Evolutionary conservation across 2,113 vertebrate genomes (phyloP).

Genomic region (Mobula birostris): DNA sequence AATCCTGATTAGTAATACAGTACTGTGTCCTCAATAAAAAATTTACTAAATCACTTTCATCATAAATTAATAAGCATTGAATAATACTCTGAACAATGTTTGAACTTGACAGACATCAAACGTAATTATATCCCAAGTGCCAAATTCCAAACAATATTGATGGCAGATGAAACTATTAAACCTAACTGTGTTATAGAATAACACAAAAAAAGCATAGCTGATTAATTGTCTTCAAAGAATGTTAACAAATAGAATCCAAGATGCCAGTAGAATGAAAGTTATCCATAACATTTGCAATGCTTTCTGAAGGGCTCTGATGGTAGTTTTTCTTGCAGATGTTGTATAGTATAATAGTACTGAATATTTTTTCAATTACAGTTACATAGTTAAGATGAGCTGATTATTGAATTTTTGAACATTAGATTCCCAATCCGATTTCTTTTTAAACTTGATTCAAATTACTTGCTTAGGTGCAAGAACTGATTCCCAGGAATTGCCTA

Average conservation of each 20-base stretch:
- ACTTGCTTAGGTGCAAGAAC: background rate
- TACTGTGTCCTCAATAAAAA: background rate
- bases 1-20: background rate
- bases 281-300: background rate
- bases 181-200: background rate
- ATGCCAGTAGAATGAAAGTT: background rate
- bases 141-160: background rate
- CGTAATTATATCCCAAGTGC: background rate
- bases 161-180: background rate
- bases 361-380: background rate
- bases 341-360: background rate
- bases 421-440: background rate
- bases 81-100: background rate
- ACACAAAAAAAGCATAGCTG: background rate
- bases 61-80: conserved; percentile 14
- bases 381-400: background rate
- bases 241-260: background rate
- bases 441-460: background rate
- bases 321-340: background rate
- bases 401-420: background rate
- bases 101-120: too few relatives aligned
- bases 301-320: background rate
- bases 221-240: background rate
- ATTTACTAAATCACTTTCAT: background rate
- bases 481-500: background rate